Base-by-base conservation (phyloP, 2,888 invertebrate genomes). In the Agrilus cyanescens region DNA sequence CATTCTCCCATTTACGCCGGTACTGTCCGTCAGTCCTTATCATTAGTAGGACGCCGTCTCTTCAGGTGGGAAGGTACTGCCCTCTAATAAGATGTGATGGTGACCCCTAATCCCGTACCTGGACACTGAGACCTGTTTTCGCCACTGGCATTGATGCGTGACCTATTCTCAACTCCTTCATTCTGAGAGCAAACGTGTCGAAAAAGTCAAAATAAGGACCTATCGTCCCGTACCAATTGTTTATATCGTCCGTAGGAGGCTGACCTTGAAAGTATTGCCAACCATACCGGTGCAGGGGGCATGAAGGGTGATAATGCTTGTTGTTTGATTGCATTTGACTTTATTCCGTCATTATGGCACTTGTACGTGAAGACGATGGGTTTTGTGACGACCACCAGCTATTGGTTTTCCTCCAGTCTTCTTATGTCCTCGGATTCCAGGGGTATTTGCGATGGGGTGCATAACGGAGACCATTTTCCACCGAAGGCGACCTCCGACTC, bases 21-120 rank as follows among this genome's bases (percentile, higher is more conserved):
- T 50, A 53, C 14, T 37, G 38, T 7, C 31, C 41, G 5, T 42
- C 36, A 7, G 47, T 36, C 31, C 51, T 29, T 1, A 53, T 40
- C 37, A 49, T 46, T 4, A 18, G 3, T 18, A 18, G 3, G 49
- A 50, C 1, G 40, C 31, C 31, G 53, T 37, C 16, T 49, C 46
- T 15, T 53, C 53, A 0, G 53, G 50, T 12, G 52, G 48, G 18
- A 37, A 51, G 1, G 48, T 47, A 33, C 44, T 35, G 6, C 51
- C 53, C 34, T 52, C 52, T 12, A 53, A 30, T 4, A 52, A 14
- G 7, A 50, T 37, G 33, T 53, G 50, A 14, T 52, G 52, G 5
- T 35, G 16, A 1, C 51, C 51, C 37, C 41, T 37, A 1, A 53
- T 14, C 1, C 52, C 52, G 32, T 53, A 53, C 33, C 40, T 40